A percentile compares a stretch with the other conserved stretches of the same genome.
Evolutionary conservation across 2,797 vertebrate species (phyloP).

Genomic region (Mionectes olivaceus): DNA sequence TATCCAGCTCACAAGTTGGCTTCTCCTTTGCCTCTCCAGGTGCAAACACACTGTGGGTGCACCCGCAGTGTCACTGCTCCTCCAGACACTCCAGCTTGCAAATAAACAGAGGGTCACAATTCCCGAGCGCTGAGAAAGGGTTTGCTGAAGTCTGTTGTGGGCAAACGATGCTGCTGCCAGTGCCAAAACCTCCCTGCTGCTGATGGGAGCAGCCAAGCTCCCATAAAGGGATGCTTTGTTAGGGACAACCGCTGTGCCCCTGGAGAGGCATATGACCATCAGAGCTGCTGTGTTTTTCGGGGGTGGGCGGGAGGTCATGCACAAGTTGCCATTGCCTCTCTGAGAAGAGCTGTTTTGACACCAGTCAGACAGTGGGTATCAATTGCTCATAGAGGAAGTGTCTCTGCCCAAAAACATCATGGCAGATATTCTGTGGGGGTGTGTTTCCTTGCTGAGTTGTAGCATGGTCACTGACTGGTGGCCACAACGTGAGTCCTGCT

Average conservation of each 20-base stretch:
- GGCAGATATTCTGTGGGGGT: neutral
- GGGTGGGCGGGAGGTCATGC: neutral
- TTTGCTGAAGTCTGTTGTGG: neutral
- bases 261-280: neutral
- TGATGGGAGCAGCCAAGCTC: neutral
- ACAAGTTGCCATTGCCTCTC: neutral
- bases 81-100: neutral
- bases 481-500: neutral
- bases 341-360: neutral
- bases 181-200: neutral
- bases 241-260: neutral
- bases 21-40: neutral
- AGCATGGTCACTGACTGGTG: neutral
- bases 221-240: neutral
- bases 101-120: accelerated
- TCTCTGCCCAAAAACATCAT: neutral
- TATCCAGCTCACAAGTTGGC: neutral
- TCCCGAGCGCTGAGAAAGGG: neutral
- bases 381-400: neutral
- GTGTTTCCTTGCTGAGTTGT: accelerated
- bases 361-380: neutral
- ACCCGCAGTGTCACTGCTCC: accelerated
- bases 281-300: neutral
- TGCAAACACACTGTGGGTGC: accelerated
- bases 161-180: neutral